Base-by-base conservation (phyloP, 2,797 vertebrate species). In the Brachyrhaphis roseni region DNA sequence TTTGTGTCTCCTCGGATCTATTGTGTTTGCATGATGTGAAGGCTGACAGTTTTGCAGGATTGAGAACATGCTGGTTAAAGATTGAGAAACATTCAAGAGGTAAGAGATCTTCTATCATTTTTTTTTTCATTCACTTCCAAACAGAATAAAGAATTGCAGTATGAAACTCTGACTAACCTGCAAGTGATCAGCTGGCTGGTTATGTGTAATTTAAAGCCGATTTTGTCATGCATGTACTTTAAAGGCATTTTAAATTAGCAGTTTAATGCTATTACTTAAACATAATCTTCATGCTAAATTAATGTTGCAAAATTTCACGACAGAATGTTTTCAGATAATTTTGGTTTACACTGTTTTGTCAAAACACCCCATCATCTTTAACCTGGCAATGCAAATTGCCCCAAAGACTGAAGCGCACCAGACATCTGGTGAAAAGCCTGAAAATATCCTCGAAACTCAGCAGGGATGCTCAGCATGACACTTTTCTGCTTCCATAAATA, bases 401-500 rank as follows among this genome's bases (percentile, higher is more conserved):
- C 7, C 49, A 46, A 39, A 71, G 36, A 75, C 20, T 7, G 31
- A 62, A 59, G 20, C 55, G 26, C 43, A 49, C 59, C 26, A 78
- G 72, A 70, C 73, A 46, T 78, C 57, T 83, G 77, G 31, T 43
- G 6, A 77, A 75, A 79, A 57, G 64, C 66, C 76, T 81, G 59
- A 76, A 85, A 84, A 83, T 78, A 66, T 23, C 36, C 39, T 76
- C 15, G 11, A 79, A 75, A 75, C 70, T 57, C 76, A 51, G 73
- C 74, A 31, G 45, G 82, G 73, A 36, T 31, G 68, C 26, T 78
- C 47, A 57, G 26, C 53, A 3, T n/a, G 16, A 72, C 26, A 1
- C n/a, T 23, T 31, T 43, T 76, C 12, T 36, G 36, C 51, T 57
- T 72, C 71, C 43, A 74, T 39, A 78, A 83, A 79, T 20, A 78